Evolutionary conservation across 2,797 vertebrate genomes (phyloP), one percentile per base, ranked within the genome.

Genomic region (Myotis findleyi): DNA sequence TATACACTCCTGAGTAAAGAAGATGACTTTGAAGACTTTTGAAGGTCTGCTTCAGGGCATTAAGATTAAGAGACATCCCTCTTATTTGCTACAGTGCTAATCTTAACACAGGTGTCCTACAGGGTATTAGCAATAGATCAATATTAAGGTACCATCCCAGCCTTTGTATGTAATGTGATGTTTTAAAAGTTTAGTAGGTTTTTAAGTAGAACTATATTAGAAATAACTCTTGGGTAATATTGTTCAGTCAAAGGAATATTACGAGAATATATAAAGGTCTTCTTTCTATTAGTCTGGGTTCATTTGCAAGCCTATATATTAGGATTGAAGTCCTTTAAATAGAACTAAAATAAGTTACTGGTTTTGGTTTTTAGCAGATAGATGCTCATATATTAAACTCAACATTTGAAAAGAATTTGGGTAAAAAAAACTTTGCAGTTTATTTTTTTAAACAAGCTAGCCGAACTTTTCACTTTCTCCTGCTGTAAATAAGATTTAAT

Each of bases 151-250:
- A 41, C 27, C 36, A 14, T 57, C 4, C 30, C 9, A 36, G 12
- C n/a, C 17, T 93, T 94, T 95, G 57, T 73, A 1, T 66, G 38
- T 83, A 91, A 81, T 92, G 62, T 73, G 59, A 84, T 79, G 17
- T 96, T 94, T 91, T 94, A 55, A 83, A 89, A 93, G 49, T 80
- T 93, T 47, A 89, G 8, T 87, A 76, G 20, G 12, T 87, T 18
- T 82, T 93, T 81, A 76, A 92, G 57, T 57, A 86, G 49, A 21
- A 79, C 6, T 89, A 4, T 38, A 2, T 93, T 30, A 93, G 41
- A 75, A 91, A 87, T 71, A 89, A 72, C 41, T 7, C 7, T 93
- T 91, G 49, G 53, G 13, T 90, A 83, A 88, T 76, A 55, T 14
- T 82, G 62, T 13, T 79, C 87, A 36, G 21, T 95, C 33, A 93